Percentiles rank a stretch among this genome's conserved stretches.
phyloP scores from a whole-genome alignment of 2,797 vertebrate species.

The Ctenochaetus hawaiiensis region DNA sequence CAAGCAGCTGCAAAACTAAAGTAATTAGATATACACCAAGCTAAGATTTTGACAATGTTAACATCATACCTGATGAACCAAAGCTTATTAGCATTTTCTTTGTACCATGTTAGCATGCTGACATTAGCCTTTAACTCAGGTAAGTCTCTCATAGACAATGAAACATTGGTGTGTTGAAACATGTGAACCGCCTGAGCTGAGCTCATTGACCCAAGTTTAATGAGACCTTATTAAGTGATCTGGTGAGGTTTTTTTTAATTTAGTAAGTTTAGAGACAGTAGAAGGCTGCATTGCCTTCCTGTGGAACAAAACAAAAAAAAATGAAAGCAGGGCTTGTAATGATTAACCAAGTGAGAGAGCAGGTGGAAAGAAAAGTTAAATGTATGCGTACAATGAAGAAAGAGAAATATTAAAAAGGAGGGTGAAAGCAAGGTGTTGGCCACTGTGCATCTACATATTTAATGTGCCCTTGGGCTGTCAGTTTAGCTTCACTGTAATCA shows the following conservation, averaged over 20 bases:
- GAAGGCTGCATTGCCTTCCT: slow-evolving; percentile 38
- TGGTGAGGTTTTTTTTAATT: too few species aligned
- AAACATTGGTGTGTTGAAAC: too few species aligned
- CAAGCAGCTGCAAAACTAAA: not conserved
- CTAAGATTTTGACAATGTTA: not conserved
- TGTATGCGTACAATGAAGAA: slow-evolving; percentile 8
- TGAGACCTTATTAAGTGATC: too few species aligned
- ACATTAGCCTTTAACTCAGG: not conserved
- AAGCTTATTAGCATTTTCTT: not conserved
- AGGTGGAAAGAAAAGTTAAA: slow-evolving; percentile 3
- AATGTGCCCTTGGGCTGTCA: slow-evolving; percentile 52
- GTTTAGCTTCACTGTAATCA: slow-evolving; percentile 55
- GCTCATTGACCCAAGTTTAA: not conserved
- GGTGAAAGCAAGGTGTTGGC: slow-evolving; percentile 30
- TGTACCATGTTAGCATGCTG: not conserved
- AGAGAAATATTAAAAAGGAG: slow-evolving; percentile 41
- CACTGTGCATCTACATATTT: slow-evolving; percentile 63
- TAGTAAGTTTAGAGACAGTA: not conserved
- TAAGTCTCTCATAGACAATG: not conserved
- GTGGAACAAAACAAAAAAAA: slow-evolving; percentile 4
- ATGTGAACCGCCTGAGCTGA: too few species aligned
- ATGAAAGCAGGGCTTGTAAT: not conserved
- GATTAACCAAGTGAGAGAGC: slow-evolving; percentile 16
- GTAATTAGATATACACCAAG: not conserved
- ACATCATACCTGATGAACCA: not conserved